These are phyloP conservation scores for Gymnocheta viridis DNA, from an alignment of 2,888 invertebrate species.

Conservation along the genomic window DNA sequence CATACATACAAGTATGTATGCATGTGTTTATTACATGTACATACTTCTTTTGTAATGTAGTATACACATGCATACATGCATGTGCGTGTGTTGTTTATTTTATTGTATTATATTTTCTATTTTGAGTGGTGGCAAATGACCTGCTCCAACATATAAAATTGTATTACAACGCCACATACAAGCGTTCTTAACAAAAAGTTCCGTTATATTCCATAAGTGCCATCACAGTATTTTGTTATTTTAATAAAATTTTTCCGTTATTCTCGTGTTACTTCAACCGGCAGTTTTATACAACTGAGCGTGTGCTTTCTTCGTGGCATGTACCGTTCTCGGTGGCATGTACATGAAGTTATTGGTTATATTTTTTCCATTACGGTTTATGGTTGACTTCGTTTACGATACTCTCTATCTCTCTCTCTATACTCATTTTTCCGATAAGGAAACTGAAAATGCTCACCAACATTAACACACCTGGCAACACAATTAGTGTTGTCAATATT, in stretches of 20 bases:
- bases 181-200: constrained; percentile 44
- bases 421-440: constrained; percentile 20
- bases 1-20: too few relatives aligned
- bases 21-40: constrained; percentile 3
- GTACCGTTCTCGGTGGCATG: constrained; percentile 53
- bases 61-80: not conserved
- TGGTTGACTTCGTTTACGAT: constrained; percentile 74
- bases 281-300: constrained; percentile 63
- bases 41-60: not conserved
- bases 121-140: constrained; percentile 63
- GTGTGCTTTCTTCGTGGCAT: constrained; percentile 44
- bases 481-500: constrained; percentile 33
- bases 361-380: constrained; percentile 28
- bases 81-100: constrained; percentile 1
- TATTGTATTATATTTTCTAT: constrained; percentile 8
- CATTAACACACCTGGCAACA: not conserved
- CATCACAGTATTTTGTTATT: not conserved
- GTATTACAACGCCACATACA: constrained; percentile 28
- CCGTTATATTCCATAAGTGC: constrained; percentile 36
- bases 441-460: not conserved
- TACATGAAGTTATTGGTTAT: constrained; percentile 36
- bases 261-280: constrained; percentile 67
- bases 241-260: constrained; percentile 43
- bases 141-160: constrained; percentile 58
- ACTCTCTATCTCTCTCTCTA: constrained; percentile 31